phyloP scores from a whole-genome alignment of 2,888 invertebrate species.

The Petrolisthes cinctipes region DNA sequence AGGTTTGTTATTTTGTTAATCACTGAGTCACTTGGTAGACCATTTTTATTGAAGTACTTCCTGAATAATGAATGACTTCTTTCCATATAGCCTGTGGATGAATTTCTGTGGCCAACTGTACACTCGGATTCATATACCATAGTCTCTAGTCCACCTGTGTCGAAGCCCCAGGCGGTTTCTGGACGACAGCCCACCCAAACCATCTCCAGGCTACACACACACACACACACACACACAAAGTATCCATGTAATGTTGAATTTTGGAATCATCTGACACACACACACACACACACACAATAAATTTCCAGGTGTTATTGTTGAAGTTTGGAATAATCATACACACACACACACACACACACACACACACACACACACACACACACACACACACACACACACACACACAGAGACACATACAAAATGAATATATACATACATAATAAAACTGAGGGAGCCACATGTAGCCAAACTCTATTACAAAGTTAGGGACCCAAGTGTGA shows the following conservation, averaged over 20 bases:
- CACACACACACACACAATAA: not conserved
- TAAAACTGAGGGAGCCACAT: too few relatives aligned
- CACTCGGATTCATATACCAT: too few relatives aligned
- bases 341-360: not conserved
- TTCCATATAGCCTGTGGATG: not conserved
- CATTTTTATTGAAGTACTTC: not conserved
- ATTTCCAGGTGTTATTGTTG: not conserved
- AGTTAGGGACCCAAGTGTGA: too few relatives aligned
- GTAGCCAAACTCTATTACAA: too few relatives aligned
- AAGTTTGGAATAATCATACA: not conserved
- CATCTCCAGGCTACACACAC: not conserved
- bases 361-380: not conserved
- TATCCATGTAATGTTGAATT: too few relatives aligned
- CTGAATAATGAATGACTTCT: not conserved
- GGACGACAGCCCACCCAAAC: too few relatives aligned
- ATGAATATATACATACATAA: not conserved
- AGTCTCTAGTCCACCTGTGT: too few relatives aligned
- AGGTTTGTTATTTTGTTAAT: too few relatives aligned
- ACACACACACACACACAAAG: constrained; percentile 7
- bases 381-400: not conserved
- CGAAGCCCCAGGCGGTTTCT: too few relatives aligned
- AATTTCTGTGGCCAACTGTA: too few relatives aligned
- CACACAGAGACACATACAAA: not conserved
- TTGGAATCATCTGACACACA: too few relatives aligned
- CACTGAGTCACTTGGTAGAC: too few relatives aligned